These are phyloP conservation scores for Brachionus paranguensis DNA, from an alignment of 1,140 invertebrate genomes.

Conservation along the genomic window DNA sequence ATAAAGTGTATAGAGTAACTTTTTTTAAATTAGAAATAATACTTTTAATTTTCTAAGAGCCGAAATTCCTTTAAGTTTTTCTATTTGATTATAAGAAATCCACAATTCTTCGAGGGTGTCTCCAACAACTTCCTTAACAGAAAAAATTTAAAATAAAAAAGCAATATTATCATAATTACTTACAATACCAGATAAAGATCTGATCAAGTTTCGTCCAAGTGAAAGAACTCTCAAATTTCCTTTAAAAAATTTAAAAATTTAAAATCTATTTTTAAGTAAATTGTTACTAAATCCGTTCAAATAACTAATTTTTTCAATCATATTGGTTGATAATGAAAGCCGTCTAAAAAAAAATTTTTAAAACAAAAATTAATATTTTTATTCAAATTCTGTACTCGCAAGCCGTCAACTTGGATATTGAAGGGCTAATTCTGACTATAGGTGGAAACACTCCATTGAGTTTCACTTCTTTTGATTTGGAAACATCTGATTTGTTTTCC, in stretches of 20 bases:
- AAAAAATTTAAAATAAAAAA: background rate
- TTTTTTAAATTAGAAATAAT: background rate
- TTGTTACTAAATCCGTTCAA: slow-evolving; percentile 65
- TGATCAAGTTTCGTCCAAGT: slow-evolving; percentile 79
- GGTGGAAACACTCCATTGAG: slow-evolving; percentile 59
- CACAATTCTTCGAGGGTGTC: slow-evolving; percentile 78
- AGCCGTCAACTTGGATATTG: slow-evolving; percentile 54
- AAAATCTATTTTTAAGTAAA: background rate
- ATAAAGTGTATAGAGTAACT: background rate
- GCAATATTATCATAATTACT: slow-evolving; percentile 37
- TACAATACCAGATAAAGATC: slow-evolving; percentile 72
- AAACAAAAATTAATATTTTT: slow-evolving; percentile 35
- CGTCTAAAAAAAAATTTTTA: slow-evolving; percentile 60
- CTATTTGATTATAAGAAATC: slow-evolving; percentile 81
- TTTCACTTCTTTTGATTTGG: slow-evolving; percentile 67
- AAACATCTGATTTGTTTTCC: slow-evolving; percentile 62
- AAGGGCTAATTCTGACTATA: slow-evolving; percentile 61
- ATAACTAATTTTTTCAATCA: slow-evolving; percentile 81
- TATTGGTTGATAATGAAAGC: slow-evolving; percentile 79
- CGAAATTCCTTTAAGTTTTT: slow-evolving; percentile 74
- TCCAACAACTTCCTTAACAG: slow-evolving; percentile 65
- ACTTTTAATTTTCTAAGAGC: slow-evolving; percentile 66
- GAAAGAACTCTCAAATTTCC: slow-evolving; percentile 75
- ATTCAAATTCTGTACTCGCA: slow-evolving; percentile 47
- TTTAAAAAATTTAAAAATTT: slow-evolving; percentile 41